Conservation (phyloP, 2,113 vertebrate genomes). For the Corythaixoides concolor region DNA sequence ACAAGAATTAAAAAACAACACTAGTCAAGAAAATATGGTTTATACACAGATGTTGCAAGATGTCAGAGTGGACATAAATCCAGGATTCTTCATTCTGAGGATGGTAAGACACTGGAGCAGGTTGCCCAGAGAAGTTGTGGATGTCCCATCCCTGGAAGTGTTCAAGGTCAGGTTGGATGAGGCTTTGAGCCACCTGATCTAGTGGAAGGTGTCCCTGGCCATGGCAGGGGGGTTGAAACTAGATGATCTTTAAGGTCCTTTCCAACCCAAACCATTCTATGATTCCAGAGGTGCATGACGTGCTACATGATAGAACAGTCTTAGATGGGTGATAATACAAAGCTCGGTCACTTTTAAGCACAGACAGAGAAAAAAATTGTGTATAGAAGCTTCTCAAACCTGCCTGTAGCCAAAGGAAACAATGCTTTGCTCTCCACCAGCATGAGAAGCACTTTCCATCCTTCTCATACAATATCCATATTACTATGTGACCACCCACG, state of each 20-base stretch:
- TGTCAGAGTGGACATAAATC: neutral
- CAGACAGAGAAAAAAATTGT: neutral
- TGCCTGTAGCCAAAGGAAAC: neutral
- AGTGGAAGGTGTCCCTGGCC: too few relatives aligned
- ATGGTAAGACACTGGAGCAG: too few relatives aligned
- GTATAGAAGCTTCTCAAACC: neutral
- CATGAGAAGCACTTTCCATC: neutral
- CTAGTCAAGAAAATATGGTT: neutral
- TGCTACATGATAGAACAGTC: neutral
- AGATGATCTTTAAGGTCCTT: too few relatives aligned
- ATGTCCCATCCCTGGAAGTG: too few relatives aligned
- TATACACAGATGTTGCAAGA: neutral
- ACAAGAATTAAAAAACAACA: neutral
- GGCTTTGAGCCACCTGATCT: too few relatives aligned
- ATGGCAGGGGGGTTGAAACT: too few relatives aligned
- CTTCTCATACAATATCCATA: neutral
- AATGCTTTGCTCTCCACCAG: neutral
- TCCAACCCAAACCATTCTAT: too few relatives aligned
- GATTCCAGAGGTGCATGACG: neutral
- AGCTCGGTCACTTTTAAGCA: neutral
- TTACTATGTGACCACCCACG: neutral
- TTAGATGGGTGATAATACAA: neutral
- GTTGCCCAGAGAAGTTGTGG: too few relatives aligned
- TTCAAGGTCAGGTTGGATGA: too few relatives aligned
- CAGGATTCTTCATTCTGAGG: neutral